phyloP scores from a whole-genome alignment of 2,797 vertebrate genomes.

The Lemur catta region DNA sequence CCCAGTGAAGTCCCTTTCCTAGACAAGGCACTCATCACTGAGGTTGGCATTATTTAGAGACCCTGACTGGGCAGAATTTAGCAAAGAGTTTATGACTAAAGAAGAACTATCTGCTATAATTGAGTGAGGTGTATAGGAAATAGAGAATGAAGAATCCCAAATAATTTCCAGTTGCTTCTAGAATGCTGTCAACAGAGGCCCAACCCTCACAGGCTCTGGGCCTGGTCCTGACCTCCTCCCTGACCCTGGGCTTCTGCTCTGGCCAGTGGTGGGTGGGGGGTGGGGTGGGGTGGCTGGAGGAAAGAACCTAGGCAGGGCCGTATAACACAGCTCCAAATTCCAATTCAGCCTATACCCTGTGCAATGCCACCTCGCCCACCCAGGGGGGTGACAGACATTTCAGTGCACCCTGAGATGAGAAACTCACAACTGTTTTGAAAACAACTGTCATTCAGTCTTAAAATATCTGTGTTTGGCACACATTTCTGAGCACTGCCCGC shows the following conservation, averaged over 20 bases:
- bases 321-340: background rate
- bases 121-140: background rate
- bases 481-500: slow-evolving; percentile 18
- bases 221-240: background rate
- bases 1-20: background rate
- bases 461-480: slow-evolving; percentile 42
- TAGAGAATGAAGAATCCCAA: background rate
- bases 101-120: background rate
- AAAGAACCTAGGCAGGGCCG: background rate
- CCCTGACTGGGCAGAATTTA: background rate
- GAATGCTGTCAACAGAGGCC: background rate
- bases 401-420: background rate
- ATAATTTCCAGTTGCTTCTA: background rate
- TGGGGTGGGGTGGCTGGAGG: background rate
- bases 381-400: background rate
- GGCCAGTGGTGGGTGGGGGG: background rate
- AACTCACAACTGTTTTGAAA: slow-evolving; percentile 42
- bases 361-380: background rate
- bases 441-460: slow-evolving; percentile 34
- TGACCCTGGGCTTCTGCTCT: background rate
- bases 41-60: background rate
- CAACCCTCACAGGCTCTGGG: background rate
- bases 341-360: background rate
- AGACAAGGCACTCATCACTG: background rate
- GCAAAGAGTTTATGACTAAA: background rate